Conservation (phyloP, 2,888 invertebrate species). For the Rhagium mordax region DNA sequence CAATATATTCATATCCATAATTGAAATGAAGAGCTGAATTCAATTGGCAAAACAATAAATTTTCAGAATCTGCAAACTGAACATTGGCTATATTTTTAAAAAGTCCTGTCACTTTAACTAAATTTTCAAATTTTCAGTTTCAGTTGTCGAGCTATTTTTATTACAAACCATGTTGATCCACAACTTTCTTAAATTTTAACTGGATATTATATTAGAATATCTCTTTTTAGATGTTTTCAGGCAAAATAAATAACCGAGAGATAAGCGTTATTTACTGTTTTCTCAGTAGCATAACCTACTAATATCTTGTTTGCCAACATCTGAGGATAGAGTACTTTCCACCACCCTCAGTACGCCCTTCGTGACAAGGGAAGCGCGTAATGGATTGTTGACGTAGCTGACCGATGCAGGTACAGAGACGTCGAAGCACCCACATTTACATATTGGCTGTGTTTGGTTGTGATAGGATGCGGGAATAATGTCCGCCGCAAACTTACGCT, state of each 20-base stretch:
- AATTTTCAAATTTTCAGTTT: too few relatives aligned
- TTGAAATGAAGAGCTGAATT: too few relatives aligned
- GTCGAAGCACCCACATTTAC: conserved; percentile 65
- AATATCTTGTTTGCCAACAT: conserved; percentile 25
- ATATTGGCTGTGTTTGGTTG: conserved; percentile 68
- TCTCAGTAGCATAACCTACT: background rate
- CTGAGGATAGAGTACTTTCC: conserved; percentile 1
- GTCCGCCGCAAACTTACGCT: conserved; percentile 66
- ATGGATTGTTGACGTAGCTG: conserved; percentile 70
- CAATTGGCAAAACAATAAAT: too few relatives aligned
- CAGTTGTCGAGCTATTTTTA: too few relatives aligned
- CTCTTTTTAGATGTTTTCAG: too few relatives aligned
- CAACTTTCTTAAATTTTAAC: too few relatives aligned
- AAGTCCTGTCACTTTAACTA: too few relatives aligned
- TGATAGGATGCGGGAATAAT: conserved; percentile 66
- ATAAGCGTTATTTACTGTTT: background rate
- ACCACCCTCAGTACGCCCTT: conserved; percentile 33
- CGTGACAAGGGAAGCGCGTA: conserved; percentile 63
- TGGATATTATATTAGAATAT: too few relatives aligned
- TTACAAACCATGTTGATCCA: too few relatives aligned
- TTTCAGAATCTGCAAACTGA: too few relatives aligned
- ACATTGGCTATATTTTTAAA: too few relatives aligned
- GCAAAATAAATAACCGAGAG: background rate
- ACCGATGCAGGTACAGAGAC: conserved; percentile 68
- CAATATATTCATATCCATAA: too few relatives aligned